phyloP scores from a whole-genome alignment of 2,888 invertebrate genomes.

The Tuberolachnus salignus region DNA sequence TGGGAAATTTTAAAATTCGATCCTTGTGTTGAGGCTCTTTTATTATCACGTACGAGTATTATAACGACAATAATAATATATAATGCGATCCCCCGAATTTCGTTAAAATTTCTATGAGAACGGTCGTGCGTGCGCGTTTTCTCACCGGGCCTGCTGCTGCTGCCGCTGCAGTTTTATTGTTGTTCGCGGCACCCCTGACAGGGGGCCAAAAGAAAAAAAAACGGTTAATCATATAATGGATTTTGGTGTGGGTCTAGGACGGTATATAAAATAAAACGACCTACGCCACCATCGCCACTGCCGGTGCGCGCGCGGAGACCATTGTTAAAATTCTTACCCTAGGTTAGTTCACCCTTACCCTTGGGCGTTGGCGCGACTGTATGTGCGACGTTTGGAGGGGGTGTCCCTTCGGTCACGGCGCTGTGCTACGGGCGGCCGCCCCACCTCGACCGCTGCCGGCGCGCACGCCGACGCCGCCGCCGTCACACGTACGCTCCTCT shows the following conservation, averaged over 20 bases:
- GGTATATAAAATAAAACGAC: constrained; percentile 9
- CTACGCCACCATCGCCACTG: neutral
- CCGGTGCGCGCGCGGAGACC: constrained; percentile 21
- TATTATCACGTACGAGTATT: too few relatives aligned
- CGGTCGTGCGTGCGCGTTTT: neutral
- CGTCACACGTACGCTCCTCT: neutral
- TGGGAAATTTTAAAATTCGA: too few relatives aligned
- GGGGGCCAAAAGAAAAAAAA: constrained; percentile 16
- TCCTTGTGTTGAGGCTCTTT: too few relatives aligned
- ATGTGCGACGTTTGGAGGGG: constrained; percentile 31
- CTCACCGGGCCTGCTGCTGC: constrained; percentile 16
- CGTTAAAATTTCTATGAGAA: constrained; percentile 44
- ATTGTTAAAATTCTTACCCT: constrained; percentile 57
- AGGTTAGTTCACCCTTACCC: constrained; percentile 55
- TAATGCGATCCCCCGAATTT: constrained; percentile 12
- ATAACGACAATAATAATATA: too few relatives aligned
- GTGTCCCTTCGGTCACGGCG: constrained; percentile 26
- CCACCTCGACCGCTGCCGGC: neutral
- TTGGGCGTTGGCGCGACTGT: constrained; percentile 53
- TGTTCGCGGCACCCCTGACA: constrained; percentile 32
- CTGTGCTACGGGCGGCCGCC: neutral
- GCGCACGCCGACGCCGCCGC: constrained; percentile 16
- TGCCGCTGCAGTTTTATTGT: constrained; percentile 21
- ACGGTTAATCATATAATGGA: constrained; percentile 53
- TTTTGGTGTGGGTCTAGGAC: constrained; percentile 24